phyloP scores from a whole-genome alignment of 2,113 vertebrate species.

The Miniopterus natalensis region DNA sequence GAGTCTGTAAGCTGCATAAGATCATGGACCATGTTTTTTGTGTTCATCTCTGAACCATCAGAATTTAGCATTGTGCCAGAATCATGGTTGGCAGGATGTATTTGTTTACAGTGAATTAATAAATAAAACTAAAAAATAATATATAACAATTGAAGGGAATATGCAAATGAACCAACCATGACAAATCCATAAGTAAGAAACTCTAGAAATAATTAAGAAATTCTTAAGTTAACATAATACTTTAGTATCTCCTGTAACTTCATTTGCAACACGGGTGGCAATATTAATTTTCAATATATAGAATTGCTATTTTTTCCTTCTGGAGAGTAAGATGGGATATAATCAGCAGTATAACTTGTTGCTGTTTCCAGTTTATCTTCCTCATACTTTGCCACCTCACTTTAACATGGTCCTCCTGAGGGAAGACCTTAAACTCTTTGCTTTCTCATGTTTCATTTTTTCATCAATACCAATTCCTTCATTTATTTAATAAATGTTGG shows the following conservation, averaged over 20 bases:
- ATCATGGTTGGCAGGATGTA: no score
- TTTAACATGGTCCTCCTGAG: background rate
- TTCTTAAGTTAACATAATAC: background rate
- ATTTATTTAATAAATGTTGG: conserved; percentile 27
- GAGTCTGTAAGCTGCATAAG: background rate
- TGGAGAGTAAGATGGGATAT: background rate
- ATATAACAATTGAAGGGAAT: background rate
- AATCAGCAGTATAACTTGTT: background rate
- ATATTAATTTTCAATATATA: background rate
- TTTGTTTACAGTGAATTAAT: background rate
- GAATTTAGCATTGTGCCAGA: background rate
- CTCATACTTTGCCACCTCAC: background rate
- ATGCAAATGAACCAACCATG: background rate
- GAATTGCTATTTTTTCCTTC: background rate
- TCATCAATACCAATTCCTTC: background rate
- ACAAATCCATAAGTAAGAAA: background rate
- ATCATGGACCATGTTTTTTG: background rate
- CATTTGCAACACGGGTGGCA: background rate
- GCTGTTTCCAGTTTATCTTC: background rate
- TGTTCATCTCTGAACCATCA: background rate
- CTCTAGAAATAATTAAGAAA: background rate
- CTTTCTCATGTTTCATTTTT: background rate
- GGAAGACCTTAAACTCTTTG: background rate
- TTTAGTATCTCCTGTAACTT: background rate
- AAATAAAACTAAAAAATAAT: background rate